Evolutionary conservation across 2,113 vertebrate species (phyloP).

Genomic region (Trematomus loennbergii): DNA sequence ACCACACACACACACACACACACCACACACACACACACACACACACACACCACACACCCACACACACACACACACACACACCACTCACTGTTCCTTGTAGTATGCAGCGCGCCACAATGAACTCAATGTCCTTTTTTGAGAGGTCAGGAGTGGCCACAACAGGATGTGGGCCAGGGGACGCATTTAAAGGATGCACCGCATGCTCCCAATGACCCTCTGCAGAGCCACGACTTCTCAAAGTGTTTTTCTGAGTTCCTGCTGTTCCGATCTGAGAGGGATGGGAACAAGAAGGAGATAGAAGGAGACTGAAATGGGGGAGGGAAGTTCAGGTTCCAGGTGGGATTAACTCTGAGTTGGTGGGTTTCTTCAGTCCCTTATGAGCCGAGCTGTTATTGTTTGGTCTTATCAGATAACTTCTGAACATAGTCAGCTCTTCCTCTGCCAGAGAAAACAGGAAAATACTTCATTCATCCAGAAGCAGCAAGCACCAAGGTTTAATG

Average conservation of each 20-base stretch:
- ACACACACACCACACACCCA: constrained; percentile 13
- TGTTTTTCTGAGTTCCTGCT: constrained; percentile 23
- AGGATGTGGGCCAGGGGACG: constrained; percentile 57
- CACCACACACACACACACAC: constrained; percentile 16
- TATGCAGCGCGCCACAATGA: constrained; percentile 1
- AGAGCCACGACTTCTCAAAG: constrained; percentile 8
- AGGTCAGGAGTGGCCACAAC: constrained; percentile 59
- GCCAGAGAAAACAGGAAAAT: background rate
- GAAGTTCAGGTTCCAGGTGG: constrained; percentile 6
- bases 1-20: no score
- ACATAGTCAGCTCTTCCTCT: background rate
- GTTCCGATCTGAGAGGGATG: constrained; percentile 11
- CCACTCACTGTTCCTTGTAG: no score
- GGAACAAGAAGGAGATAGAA: background rate
- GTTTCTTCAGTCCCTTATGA: no score
- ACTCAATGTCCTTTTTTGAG: constrained; percentile 15
- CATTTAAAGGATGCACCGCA: constrained; percentile 51
- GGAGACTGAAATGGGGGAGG: background rate
- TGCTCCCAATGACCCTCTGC: constrained; percentile 32
- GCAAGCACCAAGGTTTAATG: background rate
- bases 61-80: constrained; percentile 2
- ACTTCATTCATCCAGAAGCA: background rate
- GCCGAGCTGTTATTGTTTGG: no score
- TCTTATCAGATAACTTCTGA: constrained; percentile 6
- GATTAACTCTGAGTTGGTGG: no score